Base-by-base conservation (phyloP, 2,888 invertebrate genomes). In the Leptinotarsa rubiginosa region DNA sequence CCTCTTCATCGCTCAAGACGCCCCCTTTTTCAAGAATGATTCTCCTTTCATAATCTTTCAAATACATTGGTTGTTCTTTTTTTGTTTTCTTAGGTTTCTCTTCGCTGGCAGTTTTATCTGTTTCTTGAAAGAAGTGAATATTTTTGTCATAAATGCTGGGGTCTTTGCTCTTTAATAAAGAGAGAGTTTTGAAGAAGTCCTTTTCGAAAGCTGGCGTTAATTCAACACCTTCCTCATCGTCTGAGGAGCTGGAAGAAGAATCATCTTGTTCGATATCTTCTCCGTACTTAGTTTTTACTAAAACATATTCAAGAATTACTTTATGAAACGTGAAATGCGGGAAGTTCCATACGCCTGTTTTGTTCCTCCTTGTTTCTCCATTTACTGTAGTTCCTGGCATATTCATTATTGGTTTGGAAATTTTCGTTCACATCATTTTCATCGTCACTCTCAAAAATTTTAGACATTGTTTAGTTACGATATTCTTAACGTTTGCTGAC, bases 331-430 rank as follows among this genome's bases (percentile, higher is more conserved):
- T 41, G 41, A 41, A 41, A 41, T 41, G 41, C 41, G 16, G n/a
- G 15, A 15, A 16, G 15, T 74, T 62, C 64, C 90, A 89, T 89
- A 95, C 95, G 88, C 89, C 94, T 95, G 84, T 96, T 93, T 22
- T 95, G 87, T 86, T 96, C 94, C 87, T 97, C 97, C 84, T 95
- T 95, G 83, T 94, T 92, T 69, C 97, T 91, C 93, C 96, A 95
- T 75, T 88, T 90, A 84, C 96, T 92, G 84, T 97, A 97, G 80
- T 92, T 92, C 80, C 93, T 93, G 0, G 97, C 97, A 87, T 96
- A 97, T 70, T 92, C 91, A 84, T 92, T 92, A 86, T 96, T 93
- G 31, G 94, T 93, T 85, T 91, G 91, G 47, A 96, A 87, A 70
- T 90, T 84, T 4, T 18, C 50, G 77, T 92, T 92, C 0, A 89